A percentile compares a stretch with the other conserved stretches of the same genome.
Conservation (phyloP, 2,113 vertebrate species). For the Anolis sagrei region DNA sequence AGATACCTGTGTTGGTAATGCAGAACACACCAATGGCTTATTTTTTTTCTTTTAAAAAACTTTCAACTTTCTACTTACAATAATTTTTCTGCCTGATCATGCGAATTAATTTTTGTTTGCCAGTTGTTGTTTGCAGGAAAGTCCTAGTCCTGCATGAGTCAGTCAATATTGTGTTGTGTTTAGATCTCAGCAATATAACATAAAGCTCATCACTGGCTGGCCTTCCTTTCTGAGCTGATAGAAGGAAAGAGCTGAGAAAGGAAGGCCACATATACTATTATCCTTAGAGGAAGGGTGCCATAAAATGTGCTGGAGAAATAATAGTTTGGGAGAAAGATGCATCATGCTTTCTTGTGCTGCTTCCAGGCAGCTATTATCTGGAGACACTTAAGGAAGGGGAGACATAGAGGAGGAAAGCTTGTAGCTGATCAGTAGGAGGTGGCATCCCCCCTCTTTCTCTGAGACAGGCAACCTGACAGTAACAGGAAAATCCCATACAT, state of each 20-base stretch:
- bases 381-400: background rate
- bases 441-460: background rate
- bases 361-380: background rate
- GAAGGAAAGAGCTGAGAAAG: background rate
- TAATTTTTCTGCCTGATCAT: background rate
- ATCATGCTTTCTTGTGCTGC: background rate
- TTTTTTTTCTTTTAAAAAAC: background rate
- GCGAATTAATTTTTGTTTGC: background rate
- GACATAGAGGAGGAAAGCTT: background rate
- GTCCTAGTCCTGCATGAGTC: background rate
- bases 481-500: background rate
- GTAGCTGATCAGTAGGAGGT: background rate
- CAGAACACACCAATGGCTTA: background rate
- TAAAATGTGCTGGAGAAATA: background rate
- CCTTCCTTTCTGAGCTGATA: background rate
- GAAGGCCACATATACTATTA: background rate
- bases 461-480: background rate
- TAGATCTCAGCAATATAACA: background rate
- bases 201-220: too few relatives aligned
- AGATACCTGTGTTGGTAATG: background rate
- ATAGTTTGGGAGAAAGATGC: background rate
- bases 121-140: background rate
- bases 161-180: background rate
- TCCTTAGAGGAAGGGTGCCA: background rate
- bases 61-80: background rate